Conservation (phyloP, 2,888 invertebrate genomes). For the Drosophila melanosoma region DNA sequence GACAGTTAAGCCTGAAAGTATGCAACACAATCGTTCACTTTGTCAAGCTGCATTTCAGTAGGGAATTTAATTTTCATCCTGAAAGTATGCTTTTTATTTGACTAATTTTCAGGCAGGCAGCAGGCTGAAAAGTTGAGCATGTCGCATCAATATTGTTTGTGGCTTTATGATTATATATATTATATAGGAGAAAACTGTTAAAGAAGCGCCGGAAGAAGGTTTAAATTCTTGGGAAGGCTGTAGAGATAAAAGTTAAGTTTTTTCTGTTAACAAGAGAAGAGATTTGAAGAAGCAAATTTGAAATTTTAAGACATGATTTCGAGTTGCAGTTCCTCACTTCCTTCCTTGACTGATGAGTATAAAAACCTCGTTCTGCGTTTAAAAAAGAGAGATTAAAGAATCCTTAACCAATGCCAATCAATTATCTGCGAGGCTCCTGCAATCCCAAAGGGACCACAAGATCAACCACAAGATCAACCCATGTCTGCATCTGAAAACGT, state of each 20-base stretch:
- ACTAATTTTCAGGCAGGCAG: not conserved
- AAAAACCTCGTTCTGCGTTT: not conserved
- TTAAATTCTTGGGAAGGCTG: not conserved
- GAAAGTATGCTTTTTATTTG: not conserved
- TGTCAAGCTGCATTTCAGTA: no score
- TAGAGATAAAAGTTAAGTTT: not conserved
- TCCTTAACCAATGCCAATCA: not conserved
- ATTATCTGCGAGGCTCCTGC: not conserved
- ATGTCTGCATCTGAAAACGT: not conserved
- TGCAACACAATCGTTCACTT: not conserved
- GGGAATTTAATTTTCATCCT: not conserved
- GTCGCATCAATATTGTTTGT: not conserved
- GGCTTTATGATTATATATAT: not conserved
- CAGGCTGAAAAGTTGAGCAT: not conserved
- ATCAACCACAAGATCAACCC: constrained; percentile 37
- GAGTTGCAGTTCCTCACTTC: rapidly evolving
- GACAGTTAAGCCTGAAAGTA: not conserved
- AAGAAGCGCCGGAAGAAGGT: rapidly evolving
- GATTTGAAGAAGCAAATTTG: not conserved
- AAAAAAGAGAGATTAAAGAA: not conserved
- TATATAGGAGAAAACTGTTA: not conserved
- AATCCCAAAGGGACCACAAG: not conserved
- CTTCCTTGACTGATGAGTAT: not conserved
- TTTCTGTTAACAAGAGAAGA: not conserved
- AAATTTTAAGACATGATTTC: not conserved